A percentile compares a stretch with the other conserved stretches of the same genome.
These are phyloP conservation scores for roundworm (Caenorhabditis elegans) DNA, from an alignment of 1,140 invertebrate species.

Conservation along the genomic window WBcel235 BX284606.5:15433501-15434000, in stretches of 20 bases:
- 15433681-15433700: constrained; percentile 27
- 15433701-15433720: background rate
- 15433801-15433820: constrained; percentile 25
- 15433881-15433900: background rate
- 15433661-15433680: constrained; percentile 19
- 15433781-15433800: constrained; percentile 31
- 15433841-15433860: constrained; percentile 28
- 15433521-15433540: no score
- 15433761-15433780: background rate
- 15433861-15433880: constrained; percentile 14
- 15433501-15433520: no score
- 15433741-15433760: background rate
- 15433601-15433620: constrained; percentile 11
- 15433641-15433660: background rate
- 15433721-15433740: background rate
- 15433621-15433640: background rate
- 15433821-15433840: constrained; percentile 36
- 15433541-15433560: no score
- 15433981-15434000: no score
- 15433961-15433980: no score
- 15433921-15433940: no score
- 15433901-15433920: no score
- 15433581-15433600: background rate
- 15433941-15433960: no score
- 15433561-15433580: background rate